Evolutionary conservation across 2,113 vertebrate genomes (phyloP).

Genomic region (Hemiprocne comata): DNA sequence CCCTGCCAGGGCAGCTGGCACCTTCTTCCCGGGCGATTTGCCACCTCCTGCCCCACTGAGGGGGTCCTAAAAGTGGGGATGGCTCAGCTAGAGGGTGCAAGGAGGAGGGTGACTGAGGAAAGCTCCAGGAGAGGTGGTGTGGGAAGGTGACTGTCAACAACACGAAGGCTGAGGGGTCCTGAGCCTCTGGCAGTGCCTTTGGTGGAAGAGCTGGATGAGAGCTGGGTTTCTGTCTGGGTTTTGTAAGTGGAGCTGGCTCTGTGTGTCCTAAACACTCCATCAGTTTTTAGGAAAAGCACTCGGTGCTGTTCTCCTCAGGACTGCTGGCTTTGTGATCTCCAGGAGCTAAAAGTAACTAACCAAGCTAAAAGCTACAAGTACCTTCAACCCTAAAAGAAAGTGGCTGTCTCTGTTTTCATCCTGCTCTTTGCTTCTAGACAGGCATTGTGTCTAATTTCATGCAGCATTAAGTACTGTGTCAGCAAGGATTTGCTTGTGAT

Average conservation of each 20-base stretch:
- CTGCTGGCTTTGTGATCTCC: background rate
- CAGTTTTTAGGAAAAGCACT: background rate
- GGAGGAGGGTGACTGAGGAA: background rate
- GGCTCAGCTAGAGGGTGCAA: background rate
- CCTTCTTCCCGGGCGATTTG: background rate
- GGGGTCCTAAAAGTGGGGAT: background rate
- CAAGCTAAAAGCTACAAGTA: background rate
- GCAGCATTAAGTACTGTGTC: background rate
- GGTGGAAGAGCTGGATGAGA: background rate
- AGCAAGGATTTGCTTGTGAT: background rate
- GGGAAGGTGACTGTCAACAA: background rate
- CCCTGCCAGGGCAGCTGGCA: background rate
- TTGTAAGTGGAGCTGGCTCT: background rate
- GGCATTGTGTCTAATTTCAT: background rate
- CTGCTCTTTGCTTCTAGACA: background rate
- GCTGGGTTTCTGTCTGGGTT: background rate
- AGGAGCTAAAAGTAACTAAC: background rate
- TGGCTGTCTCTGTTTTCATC: background rate
- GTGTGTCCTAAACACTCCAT: background rate
- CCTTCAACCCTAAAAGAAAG: background rate
- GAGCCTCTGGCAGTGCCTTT: background rate
- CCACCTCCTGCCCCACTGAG: background rate
- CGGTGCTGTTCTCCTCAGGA: background rate
- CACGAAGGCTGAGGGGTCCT: rapidly evolving
- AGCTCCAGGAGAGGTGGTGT: background rate